phyloP scores from a whole-genome alignment of 2,113 vertebrate genomes.

The Ibidorhyncha struthersii region DNA sequence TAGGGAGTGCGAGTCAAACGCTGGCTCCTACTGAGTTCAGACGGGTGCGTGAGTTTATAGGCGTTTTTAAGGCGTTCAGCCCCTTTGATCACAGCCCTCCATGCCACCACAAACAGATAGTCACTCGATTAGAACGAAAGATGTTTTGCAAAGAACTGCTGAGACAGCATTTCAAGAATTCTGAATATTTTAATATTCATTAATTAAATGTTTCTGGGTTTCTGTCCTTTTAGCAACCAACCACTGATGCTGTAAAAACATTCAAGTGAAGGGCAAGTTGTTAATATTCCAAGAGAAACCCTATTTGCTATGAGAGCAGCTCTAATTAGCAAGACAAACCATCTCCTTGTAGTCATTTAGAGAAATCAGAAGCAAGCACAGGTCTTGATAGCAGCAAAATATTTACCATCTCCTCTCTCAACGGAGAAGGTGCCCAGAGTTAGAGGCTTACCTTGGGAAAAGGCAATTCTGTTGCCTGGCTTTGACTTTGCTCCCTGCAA shows the following conservation, averaged over 20 bases:
- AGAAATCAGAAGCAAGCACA: neutral
- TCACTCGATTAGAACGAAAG: neutral
- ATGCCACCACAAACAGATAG: accelerated
- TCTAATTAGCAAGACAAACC: neutral
- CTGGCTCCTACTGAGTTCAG: neutral
- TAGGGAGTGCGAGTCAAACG: neutral
- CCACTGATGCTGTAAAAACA: neutral
- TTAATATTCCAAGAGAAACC: neutral
- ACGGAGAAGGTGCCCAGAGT: neutral
- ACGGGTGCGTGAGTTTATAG: neutral
- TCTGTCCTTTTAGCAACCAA: neutral
- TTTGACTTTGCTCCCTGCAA: neutral
- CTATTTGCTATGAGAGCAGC: neutral
- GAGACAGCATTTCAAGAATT: neutral
- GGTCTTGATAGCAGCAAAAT: neutral
- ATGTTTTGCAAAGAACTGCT: neutral
- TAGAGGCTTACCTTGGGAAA: neutral
- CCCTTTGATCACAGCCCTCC: neutral
- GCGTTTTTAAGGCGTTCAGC: neutral
- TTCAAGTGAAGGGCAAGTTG: neutral
- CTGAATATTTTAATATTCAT: neutral
- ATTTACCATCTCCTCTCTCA: neutral
- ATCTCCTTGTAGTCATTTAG: neutral
- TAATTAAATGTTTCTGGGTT: neutral
- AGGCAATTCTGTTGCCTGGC: neutral